Evolutionary conservation across 2,888 invertebrate genomes (phyloP), one percentile per base, ranked within the genome.

Genomic region (Platycnemis pennipes): DNA sequence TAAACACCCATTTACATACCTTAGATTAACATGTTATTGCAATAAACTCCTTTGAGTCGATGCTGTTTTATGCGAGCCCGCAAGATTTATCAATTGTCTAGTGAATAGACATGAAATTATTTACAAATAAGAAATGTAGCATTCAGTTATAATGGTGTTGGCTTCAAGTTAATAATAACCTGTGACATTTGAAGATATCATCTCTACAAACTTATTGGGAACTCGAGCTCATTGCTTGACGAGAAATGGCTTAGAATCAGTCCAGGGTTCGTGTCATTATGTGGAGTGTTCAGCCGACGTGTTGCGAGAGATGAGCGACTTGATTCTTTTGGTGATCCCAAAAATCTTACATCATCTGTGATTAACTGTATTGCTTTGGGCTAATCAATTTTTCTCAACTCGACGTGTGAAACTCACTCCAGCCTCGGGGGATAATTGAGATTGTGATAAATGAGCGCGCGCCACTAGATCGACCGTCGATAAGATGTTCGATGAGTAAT

Each of bases 391-490:
- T 77, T 26, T 13, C 37, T 77, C 8, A 37, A 77, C 77, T 31
- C 77, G 77, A 37, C 77, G 77, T 77, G 37, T 77, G 77, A 77
- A 77, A 77, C 77, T 77, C 77, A 77, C 77, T 77, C 77, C 37
- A 11, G 77, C 77, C 26, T 37, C 37, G 77, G 37, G 11, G 77
- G 37, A 37, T 37, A 77, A 77, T 77, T 77, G 77, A 77, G 77
- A 37, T 37, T 22, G 22, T 77, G 77, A 77, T 77, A 77, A 77
- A 77, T 77, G 77, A 77, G 37, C 16, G 37, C 77, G 31, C 31
- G 77, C 37, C 77, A n/a, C 37, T 37, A 31, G 77, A 77, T 77
- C 37, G 77, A 37, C 7, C 31, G 31, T 77, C 13, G 77, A 77
- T 77, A 77, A 77, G 77, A 31, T 13, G 77, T 2, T 13, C 26